These are phyloP conservation scores for Microctonus brassicae DNA, from an alignment of 2,888 invertebrate genomes.

Conservation along the genomic window DNA sequence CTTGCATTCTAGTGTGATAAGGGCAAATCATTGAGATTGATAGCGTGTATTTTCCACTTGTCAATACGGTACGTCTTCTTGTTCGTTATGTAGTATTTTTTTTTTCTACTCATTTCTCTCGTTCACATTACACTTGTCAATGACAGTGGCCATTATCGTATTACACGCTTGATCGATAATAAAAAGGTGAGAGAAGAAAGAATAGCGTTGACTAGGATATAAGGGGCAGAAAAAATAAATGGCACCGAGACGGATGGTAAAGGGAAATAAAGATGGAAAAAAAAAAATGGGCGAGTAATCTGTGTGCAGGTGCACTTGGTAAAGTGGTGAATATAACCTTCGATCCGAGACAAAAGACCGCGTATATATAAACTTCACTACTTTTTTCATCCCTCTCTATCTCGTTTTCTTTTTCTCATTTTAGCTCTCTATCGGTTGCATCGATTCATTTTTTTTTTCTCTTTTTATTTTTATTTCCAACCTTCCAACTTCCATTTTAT, in stretches of 20 bases:
- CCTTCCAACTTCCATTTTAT: background rate
- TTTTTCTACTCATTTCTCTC: constrained; percentile 16
- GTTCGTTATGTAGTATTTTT: background rate
- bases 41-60: background rate
- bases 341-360: constrained; percentile 27
- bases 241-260: background rate
- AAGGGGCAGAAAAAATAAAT: background rate
- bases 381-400: background rate
- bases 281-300: constrained; percentile 23
- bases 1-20: constrained; percentile 30
- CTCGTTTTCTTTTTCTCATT: background rate
- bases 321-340: constrained; percentile 39
- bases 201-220: constrained; percentile 9
- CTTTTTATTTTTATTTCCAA: background rate
- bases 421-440: constrained; percentile 4
- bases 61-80: background rate
- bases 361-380: constrained; percentile 20
- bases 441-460: constrained; percentile 8
- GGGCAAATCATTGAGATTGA: constrained; percentile 30
- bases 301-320: constrained; percentile 25
- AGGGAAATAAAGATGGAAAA: constrained; percentile 15
- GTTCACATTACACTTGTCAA: constrained; percentile 22
- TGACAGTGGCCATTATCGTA: constrained; percentile 39
- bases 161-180: constrained; percentile 43
- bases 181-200: constrained; percentile 19